These are phyloP conservation scores for Rhopilema esculentum DNA, from an alignment of 30 jellyfish, hydroid and myxozoan species.

Conservation along the genomic window DNA sequence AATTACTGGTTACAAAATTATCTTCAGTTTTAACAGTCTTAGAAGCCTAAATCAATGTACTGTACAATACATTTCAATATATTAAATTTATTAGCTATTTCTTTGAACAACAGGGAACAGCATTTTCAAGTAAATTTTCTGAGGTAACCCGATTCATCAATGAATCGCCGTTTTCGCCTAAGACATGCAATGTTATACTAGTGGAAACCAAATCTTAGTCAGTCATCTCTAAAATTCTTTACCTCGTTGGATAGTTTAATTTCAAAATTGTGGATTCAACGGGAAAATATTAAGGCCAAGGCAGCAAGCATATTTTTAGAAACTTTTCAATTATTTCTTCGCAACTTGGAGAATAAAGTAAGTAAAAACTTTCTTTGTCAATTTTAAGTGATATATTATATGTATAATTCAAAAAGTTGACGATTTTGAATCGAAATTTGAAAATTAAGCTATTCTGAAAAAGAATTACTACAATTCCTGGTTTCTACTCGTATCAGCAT, in stretches of 20 bases:
- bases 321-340: no score
- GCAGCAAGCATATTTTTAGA: no score
- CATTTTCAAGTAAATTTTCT: no score
- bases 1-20: conserved; percentile 13
- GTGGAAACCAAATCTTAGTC: no score
- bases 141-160: no score
- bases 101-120: not conserved
- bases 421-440: conserved; percentile 26
- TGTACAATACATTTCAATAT: not conserved
- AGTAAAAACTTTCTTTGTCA: not conserved
- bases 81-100: not conserved
- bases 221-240: no score
- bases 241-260: no score
- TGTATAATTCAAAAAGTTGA: not conserved
- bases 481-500: conserved; percentile 39
- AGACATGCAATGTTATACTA: no score
- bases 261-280: no score
- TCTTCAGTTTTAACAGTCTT: not conserved
- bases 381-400: not conserved
- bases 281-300: no score
- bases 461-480: conserved; percentile 5
- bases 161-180: no score
- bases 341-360: not conserved
- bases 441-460: conserved; percentile 37
- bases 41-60: conserved; percentile 14